Evolutionary conservation across 2,888 invertebrate species (phyloP), one percentile per base, ranked within the genome.

Genomic region (Hemaris fuciformis): DNA sequence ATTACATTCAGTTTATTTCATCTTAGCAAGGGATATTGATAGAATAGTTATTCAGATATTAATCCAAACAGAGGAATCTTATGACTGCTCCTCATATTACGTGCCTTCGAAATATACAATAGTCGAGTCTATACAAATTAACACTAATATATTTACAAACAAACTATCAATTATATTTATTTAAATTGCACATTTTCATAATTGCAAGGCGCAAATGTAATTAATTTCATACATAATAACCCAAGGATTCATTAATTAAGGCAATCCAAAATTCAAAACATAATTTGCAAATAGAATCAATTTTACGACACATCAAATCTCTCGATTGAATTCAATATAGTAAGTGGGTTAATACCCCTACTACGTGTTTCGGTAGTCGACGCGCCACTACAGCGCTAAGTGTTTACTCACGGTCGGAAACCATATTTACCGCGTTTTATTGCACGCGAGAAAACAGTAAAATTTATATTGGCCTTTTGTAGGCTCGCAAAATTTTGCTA

Each of bases 381-480:
- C 18, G 20, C 31, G 43, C n/a, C 15, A 59, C 31, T 45, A 46
- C 34, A 1, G 34, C 31, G 27, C 46, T 34, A 59, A 59, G 45
- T 59, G 23, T 34, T 59, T 59, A 59, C 59, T 59, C 59, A 59
- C 59, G 59, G 53, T 31, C 27, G 27, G 34, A 59, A n/a, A 15
- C 45, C n/a, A 59, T 23, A 23, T 41, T 38, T 23, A 23, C 27
- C n/a, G 27, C 42, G n/a, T 56, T 56, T 41, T 27, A 56, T 53
- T 56, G 56, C 60, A 61, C 60, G 60, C 56, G 56, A 53, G 25
- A 18, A 34, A 56, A 31, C 31, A 59, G 31, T 34, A 27, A 58
- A 38, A 42, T 43, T 23, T 45, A 31, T 59, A 31, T 31, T 31
- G n/a, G 53, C 27, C 22, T 31, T 38, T 38, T 18, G 18, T 59